phyloP scores from a whole-genome alignment of 2,797 vertebrate genomes.

The Linurgus olivaceus region DNA sequence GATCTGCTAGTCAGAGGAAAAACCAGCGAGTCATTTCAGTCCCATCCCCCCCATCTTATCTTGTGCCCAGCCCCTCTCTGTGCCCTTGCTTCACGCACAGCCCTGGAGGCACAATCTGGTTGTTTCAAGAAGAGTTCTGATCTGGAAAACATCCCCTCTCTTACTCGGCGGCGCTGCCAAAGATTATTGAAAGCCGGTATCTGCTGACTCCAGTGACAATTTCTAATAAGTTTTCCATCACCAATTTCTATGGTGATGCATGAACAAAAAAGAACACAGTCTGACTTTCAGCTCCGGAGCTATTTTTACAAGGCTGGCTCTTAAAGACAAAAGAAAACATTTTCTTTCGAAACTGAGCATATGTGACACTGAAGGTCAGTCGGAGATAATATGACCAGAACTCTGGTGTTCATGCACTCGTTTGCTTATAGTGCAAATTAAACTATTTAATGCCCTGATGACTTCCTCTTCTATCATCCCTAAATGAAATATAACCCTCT shows the following conservation, averaged over 20 bases:
- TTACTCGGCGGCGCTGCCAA: not conserved
- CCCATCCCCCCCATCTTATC: fast-evolving
- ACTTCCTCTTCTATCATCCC: not conserved
- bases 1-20: not conserved
- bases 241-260: conserved; percentile 32
- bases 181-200: not conserved
- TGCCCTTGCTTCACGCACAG: not conserved
- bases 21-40: not conserved
- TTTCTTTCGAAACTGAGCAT: not conserved
- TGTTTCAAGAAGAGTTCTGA: not conserved
- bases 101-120: not conserved
- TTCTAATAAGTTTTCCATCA: conserved; percentile 32
- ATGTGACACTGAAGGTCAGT: conserved; percentile 1
- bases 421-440: not conserved
- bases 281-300: conserved; percentile 6
- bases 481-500: not conserved
- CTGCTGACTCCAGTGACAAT: conserved; percentile 35
- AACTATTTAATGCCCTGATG: not conserved
- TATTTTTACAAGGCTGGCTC: conserved; percentile 28
- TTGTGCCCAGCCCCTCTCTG: not conserved
- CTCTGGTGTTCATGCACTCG: not conserved
- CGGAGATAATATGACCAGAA: not conserved
- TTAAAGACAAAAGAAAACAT: conserved; percentile 38
- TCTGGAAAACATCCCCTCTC: not conserved
- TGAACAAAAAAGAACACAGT: not conserved